Base-by-base conservation (phyloP, 2,113 vertebrate genomes). In the Strix uralensis region DNA sequence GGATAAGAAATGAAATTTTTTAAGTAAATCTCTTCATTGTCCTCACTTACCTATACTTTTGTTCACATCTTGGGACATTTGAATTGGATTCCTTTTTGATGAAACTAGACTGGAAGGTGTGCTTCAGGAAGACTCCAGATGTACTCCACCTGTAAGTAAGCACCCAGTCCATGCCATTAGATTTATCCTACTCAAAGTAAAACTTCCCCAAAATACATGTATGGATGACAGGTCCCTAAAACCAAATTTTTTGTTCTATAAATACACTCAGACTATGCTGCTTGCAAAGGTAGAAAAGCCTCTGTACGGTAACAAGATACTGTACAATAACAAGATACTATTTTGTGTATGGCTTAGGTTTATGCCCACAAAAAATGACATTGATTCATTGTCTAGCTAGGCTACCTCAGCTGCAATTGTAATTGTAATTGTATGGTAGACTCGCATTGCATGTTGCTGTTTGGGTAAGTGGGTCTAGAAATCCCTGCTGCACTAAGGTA, bases 11-110 rank as follows among this genome's bases (percentile, higher is more conserved):
- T n/a, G 2, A 55, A 26, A 10, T 47, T 14, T 71, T 69, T 89
- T 21, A 69, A 85, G 36, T 20, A 69, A 57, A 63, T 70, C 12
- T 81, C 49, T 75, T 62, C 54, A 23, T 49, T 88, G 3, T 65
- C 32, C 36, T 89, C 17, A 26, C 21, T 63, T 84, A 26, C 13
- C 18, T 75, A 9, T 62, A 13, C 30, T 85, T 81, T 71, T 3
- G 4, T 69, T 91, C 25, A 23, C 0, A 0, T 44, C 58, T 73
- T 65, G 13, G 6, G 20, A 7, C 26, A 47, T 81, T 72, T 77
- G 32, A 59, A 27, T 15, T 55, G 3, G 6, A 62, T 69, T 44
- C 15, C 3, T 86, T 62, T 82, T 38, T 62, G 6, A 59, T 47
- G 42, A 69, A 88, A 75, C 5, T 15, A 61, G 44, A 10, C 12